A percentile compares a stretch with the other conserved stretches of the same genome.
Conservation (phyloP, 2,888 invertebrate genomes). For the Epirrhoe alternata region DNA sequence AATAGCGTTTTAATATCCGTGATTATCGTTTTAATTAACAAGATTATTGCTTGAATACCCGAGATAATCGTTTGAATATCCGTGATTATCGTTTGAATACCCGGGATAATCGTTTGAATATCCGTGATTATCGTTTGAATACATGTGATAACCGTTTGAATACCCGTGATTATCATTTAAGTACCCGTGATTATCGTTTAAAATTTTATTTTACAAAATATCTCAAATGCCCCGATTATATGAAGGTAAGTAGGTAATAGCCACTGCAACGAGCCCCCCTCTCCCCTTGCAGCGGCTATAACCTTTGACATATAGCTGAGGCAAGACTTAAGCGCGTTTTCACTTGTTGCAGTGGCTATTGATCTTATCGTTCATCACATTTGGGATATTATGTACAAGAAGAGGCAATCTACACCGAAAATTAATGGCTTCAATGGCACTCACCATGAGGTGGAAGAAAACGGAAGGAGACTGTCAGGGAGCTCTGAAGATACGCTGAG, state of each 20-base stretch:
- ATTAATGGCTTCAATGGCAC: conserved; percentile 61
- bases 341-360: conserved; percentile 98
- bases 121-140: no score
- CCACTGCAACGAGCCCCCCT: conserved; percentile 78
- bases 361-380: conserved; percentile 99
- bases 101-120: no score
- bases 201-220: no score
- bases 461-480: conserved; percentile 72
- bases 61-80: no score
- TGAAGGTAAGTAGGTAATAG: conserved; percentile 77
- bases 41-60: no score
- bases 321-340: conserved; percentile 75
- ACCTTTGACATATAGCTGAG: conserved; percentile 68
- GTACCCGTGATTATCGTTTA: background rate
- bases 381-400: conserved; percentile 94
- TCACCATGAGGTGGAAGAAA: conserved; percentile 65
- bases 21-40: no score
- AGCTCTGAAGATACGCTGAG: conserved; percentile 82
- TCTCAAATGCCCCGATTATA: background rate
- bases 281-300: conserved; percentile 83
- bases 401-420: conserved; percentile 56
- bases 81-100: background rate
- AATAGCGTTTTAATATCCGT: no score
- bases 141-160: no score
- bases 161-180: no score